Base-by-base conservation (phyloP, 2,113 vertebrate genomes). In the Cervus canadensis region DNA sequence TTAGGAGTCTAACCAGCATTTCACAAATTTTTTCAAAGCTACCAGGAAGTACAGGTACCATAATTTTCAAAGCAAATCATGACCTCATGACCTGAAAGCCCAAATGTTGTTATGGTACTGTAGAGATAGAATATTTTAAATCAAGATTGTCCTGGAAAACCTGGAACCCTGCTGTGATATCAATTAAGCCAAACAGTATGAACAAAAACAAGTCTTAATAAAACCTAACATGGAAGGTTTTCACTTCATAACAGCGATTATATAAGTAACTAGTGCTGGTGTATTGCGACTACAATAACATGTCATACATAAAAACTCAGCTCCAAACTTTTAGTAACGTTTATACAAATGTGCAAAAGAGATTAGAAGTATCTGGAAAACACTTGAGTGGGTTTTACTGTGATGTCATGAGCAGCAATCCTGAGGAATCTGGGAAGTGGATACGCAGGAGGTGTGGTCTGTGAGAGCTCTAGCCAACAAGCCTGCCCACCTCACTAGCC, bases 31-130 rank as follows among this genome's bases (percentile, higher is more conserved):
- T 91, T 93, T 88, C 56, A 74, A 94, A 87, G 76, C 15, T 52
- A 57, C 67, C 28, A 43, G n/a, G 25, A 48, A 74, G 19, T 26
- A 45, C 10, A 74, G 16, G 30, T 21, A 43, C 43, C 56, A 62
- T 11, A 90, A 87, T 94, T 87, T 87, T 62, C 62, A 92, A 89
- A 90, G 79, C 33, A 74, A 92, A 87, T 60, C 79, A 93, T 19
- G 14, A 82, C 21, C 30, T 13, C 25, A 6, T 36, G 88, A 26
- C 50, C 84, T 40, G 7, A 95, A 94, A 89, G 89, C 36, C 16
- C 48, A 91, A 84, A 89, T 45, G 60, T 25, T 93, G 43, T 67
- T 82, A 67, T 7, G 14, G 30, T n/a, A 89, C 30, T 62, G 9
- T 12, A 83, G 40, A 91, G 28, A 89, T 5, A 43, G 43, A 74